Percentiles rank a stretch among this genome's conserved stretches.
phyloP scores from a whole-genome alignment of 2,888 invertebrate genomes.

The Serrognathus titanus region DNA sequence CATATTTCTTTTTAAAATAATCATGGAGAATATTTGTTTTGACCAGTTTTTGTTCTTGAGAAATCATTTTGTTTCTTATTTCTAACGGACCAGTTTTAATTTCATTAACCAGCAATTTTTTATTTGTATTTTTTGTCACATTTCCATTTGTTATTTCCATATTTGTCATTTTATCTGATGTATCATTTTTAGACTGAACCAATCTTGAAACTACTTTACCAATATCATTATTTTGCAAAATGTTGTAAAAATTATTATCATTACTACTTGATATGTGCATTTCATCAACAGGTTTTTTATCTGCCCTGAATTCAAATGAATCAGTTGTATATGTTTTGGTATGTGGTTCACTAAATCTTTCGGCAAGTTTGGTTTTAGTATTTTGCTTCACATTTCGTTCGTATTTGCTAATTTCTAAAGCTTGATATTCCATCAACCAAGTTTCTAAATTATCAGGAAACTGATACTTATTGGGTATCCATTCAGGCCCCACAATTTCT shows the following conservation, averaged over 20 bases:
- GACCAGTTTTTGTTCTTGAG: too few relatives aligned
- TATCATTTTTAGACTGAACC: too few relatives aligned
- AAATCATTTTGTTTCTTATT: background rate
- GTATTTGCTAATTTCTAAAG: conserved; percentile 31
- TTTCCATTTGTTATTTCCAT: background rate
- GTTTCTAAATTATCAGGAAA: conserved; percentile 45
- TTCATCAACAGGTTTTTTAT: conserved; percentile 6
- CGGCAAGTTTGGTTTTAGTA: background rate
- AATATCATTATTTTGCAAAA: conserved; percentile 17
- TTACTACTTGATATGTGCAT: conserved; percentile 4
- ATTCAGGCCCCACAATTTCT: conserved; percentile 37
- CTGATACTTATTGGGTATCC: conserved; percentile 45
- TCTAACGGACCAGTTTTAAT: background rate
- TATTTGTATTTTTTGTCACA: conserved; percentile 5
- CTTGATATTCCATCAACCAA: conserved; percentile 49
- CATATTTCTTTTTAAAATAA: too few relatives aligned
- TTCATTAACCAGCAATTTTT: conserved; percentile 1
- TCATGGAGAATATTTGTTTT: too few relatives aligned
- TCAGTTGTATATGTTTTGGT: conserved; percentile 13
- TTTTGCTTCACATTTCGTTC: background rate
- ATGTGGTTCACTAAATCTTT: background rate
- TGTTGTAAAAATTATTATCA: background rate
- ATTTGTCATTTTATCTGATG: background rate
- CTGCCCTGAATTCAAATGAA: conserved; percentile 5
- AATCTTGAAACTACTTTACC: conserved; percentile 11